Conservation (phyloP, 2,113 vertebrate species). For the Limnothrissa miodon region DNA sequence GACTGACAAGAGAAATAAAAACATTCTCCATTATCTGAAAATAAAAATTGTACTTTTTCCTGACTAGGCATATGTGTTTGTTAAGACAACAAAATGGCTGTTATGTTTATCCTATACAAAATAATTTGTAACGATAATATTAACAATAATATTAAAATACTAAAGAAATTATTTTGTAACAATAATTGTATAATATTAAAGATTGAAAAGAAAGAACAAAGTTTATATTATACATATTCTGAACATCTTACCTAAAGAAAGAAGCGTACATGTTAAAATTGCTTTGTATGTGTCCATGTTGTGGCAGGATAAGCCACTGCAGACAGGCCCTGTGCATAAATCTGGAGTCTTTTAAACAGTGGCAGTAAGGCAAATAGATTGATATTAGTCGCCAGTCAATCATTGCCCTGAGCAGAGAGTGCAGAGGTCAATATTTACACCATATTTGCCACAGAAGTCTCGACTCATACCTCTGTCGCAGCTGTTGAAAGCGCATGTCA, state of each 20-base stretch:
- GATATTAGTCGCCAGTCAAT: slow-evolving; percentile 61
- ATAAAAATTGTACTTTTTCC: not conserved
- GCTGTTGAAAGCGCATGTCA: not conserved
- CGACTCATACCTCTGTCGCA: slow-evolving; percentile 15
- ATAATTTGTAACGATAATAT: not conserved
- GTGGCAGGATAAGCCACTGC: slow-evolving; percentile 50
- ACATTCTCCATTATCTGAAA: not conserved
- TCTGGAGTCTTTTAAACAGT: slow-evolving; percentile 44
- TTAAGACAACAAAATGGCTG: not conserved
- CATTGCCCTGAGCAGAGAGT: slow-evolving; percentile 64
- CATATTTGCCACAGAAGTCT: slow-evolving; percentile 44
- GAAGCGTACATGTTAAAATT: slow-evolving; percentile 56
- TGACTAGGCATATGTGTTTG: not conserved
- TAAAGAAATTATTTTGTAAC: slow-evolving; percentile 17
- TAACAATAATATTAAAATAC: too few relatives aligned
- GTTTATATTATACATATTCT: not conserved
- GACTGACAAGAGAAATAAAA: slow-evolving; percentile 35
- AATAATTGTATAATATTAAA: too few relatives aligned
- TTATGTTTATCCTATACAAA: not conserved
- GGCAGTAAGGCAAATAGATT: slow-evolving; percentile 53
- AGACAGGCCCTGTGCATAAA: slow-evolving; percentile 29
- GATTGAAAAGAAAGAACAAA: too few relatives aligned
- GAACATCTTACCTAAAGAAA: slow-evolving; percentile 61
- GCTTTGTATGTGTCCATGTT: slow-evolving; percentile 62
- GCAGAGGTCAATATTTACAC: slow-evolving; percentile 52